Evolutionary conservation across 2,113 vertebrate species (phyloP).

Genomic region (Genyomyrus donnyi): DNA sequence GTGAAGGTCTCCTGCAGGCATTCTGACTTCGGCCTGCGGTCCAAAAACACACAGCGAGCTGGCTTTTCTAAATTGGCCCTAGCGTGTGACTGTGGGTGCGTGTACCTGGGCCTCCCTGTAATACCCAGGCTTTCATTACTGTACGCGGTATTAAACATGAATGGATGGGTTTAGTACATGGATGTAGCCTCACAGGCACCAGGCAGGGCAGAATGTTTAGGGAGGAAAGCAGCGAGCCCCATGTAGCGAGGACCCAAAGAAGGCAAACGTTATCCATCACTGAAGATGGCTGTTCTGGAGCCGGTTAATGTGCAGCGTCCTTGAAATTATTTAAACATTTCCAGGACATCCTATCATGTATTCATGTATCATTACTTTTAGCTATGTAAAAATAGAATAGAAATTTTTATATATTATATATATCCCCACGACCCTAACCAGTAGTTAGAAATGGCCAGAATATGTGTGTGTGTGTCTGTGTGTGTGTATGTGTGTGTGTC

Average conservation of each 20-base stretch:
- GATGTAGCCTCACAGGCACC: neutral
- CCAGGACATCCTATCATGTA: neutral
- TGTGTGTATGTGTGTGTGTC: too few relatives aligned
- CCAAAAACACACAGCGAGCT: neutral
- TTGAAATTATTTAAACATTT: neutral
- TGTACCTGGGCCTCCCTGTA: neutral
- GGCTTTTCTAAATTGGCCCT: neutral
- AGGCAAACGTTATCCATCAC: neutral
- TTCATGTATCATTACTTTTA: neutral
- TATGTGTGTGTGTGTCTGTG: neutral
- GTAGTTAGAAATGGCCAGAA: conserved; percentile 20
- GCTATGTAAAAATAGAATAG: conserved; percentile 29
- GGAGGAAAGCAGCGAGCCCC: neutral
- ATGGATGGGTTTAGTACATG: neutral
- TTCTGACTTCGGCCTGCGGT: neutral
- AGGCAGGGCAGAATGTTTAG: neutral
- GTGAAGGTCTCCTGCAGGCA: neutral
- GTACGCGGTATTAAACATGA: neutral
- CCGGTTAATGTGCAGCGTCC: neutral
- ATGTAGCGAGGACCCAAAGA: neutral
- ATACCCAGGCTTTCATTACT: neutral
- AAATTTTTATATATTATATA: conserved; percentile 31
- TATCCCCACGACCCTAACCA: conserved; percentile 8
- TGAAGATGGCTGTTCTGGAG: neutral
- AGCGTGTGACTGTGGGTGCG: neutral